Base-by-base conservation (phyloP, 2,113 vertebrate species). In the Muntiacus muntjak region DNA sequence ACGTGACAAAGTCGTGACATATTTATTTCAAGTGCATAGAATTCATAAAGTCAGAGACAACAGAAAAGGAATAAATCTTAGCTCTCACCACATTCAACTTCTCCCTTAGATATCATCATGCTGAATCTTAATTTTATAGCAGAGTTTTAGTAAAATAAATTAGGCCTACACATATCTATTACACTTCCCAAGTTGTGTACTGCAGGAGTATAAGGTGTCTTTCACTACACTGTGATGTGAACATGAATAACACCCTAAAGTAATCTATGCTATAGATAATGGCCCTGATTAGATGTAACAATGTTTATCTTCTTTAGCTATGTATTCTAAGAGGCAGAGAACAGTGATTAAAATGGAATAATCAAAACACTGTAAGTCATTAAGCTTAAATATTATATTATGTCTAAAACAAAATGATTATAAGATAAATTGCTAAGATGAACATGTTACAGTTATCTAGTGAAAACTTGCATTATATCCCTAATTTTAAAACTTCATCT, bases 381-480 rank as follows among this genome's bases (percentile, higher is more conserved):
- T n/a, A 91, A 60, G 19, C 3, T 76, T 28, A 54, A 86, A 96
- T 78, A 6, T 15, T 55, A 14, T 89, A 9, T 21, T 55, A 6
- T 91, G 12, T 94, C 85, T 47, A 84, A 97, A 89, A 82, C 14
- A 87, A 52, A 86, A 36, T 30, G 14, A 67, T 91, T 95, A 58
- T 87, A 89, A 95, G 95, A 94, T 45, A 87, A 92, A 89, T 95
- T 64, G 36, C 12, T 86, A 52, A 30, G 14, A 83, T 89, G 47
- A 76, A 57, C 21, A 58, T 33, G 17, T 58, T 55, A 25, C 6
- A 91, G 13, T 86, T 67, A 87, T 57, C 57, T 74, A 87, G 30
- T 86, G 74, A 95, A 94, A 91, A 60, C 9, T 26, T 91, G 60
- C 84, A n/a, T 96, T 55, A 74, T 64, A 79, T 14, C 33, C 17